phyloP scores from a whole-genome alignment of 1,140 invertebrate species.

The Marisa cornuarietis region DNA sequence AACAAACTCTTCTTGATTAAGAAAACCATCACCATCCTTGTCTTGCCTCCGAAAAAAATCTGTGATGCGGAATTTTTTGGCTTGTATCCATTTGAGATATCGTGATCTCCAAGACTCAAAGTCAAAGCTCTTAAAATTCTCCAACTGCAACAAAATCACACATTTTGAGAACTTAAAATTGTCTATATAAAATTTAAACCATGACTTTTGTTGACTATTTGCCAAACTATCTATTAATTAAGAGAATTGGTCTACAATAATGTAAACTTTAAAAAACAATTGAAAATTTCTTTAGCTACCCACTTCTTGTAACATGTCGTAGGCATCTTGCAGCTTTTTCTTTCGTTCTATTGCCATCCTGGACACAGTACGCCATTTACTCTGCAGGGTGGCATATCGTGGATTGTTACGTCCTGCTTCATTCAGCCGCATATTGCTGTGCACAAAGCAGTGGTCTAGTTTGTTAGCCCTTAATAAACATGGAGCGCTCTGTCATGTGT shows the following conservation, averaged over 20 bases:
- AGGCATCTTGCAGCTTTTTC: conserved; percentile 89
- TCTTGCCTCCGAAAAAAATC: conserved; percentile 99
- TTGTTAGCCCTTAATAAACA: too few relatives aligned
- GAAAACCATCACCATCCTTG: conserved; percentile 95
- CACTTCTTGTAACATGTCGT: conserved; percentile 87
- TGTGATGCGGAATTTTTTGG: conserved; percentile 97
- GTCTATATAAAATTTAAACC: background rate
- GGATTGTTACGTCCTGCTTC: conserved; percentile 61
- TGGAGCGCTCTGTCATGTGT: too few relatives aligned
- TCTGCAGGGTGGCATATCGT: conserved; percentile 84
- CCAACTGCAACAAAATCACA: conserved; percentile 47
- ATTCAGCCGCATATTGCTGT: conserved; percentile 60
- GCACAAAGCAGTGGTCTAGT: background rate
- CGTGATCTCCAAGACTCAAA: conserved; percentile 96
- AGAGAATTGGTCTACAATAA: background rate
- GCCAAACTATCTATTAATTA: background rate
- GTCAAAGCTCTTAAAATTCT: conserved; percentile 88
- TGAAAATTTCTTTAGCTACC: conserved; percentile 1
- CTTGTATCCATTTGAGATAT: conserved; percentile 99
- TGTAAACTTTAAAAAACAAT: background rate
- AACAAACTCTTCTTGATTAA: conserved; percentile 96
- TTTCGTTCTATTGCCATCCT: conserved; percentile 95
- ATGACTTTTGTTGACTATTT: background rate
- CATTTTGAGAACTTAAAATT: too few relatives aligned
- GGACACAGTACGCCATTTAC: conserved; percentile 97